Evolutionary conservation across 2,888 invertebrate genomes (phyloP).

Genomic region (Leptura quadrifasciata): DNA sequence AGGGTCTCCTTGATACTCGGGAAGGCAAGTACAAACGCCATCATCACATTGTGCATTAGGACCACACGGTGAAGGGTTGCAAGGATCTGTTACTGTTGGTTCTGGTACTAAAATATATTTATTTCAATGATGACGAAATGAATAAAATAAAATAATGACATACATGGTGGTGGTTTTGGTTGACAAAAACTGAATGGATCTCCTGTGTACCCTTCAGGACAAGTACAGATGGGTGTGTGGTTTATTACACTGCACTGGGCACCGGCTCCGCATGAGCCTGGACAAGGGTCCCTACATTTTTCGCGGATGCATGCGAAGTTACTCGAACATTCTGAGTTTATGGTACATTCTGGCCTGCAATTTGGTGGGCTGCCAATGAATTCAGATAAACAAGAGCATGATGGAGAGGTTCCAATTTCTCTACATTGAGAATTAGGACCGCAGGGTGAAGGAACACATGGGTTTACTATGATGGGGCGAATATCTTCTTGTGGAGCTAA

Average conservation of each 20-base stretch:
- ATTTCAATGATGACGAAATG: background rate
- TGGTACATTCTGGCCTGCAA: slow-evolving; percentile 83
- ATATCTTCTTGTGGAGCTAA: slow-evolving; percentile 61
- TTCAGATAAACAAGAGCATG: slow-evolving; percentile 80
- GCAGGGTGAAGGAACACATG: slow-evolving; percentile 85
- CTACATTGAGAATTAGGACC: slow-evolving; percentile 83
- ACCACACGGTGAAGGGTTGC: slow-evolving; percentile 89
- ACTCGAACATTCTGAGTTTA: slow-evolving; percentile 83
- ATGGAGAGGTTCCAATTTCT: slow-evolving; percentile 77
- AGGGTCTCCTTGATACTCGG: slow-evolving; percentile 87
- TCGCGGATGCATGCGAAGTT: slow-evolving; percentile 85
- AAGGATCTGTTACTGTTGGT: slow-evolving; percentile 76
- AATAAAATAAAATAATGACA: background rate
- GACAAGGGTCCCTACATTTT: slow-evolving; percentile 86
- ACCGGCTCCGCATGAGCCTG: slow-evolving; percentile 83
- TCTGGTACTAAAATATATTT: slow-evolving; percentile 65
- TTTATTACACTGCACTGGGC: slow-evolving; percentile 85
- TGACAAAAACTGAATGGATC: slow-evolving; percentile 84
- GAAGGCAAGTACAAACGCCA: slow-evolving; percentile 85
- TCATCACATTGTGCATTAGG: slow-evolving; percentile 87
- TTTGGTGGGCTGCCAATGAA: slow-evolving; percentile 82
- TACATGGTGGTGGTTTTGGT: slow-evolving; percentile 74
- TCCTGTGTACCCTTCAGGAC: slow-evolving; percentile 84
- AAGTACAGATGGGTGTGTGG: slow-evolving; percentile 86
- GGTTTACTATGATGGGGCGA: slow-evolving; percentile 72